Base-by-base conservation (phyloP, 2,113 vertebrate species). In the Takifugu flavidus region DNA sequence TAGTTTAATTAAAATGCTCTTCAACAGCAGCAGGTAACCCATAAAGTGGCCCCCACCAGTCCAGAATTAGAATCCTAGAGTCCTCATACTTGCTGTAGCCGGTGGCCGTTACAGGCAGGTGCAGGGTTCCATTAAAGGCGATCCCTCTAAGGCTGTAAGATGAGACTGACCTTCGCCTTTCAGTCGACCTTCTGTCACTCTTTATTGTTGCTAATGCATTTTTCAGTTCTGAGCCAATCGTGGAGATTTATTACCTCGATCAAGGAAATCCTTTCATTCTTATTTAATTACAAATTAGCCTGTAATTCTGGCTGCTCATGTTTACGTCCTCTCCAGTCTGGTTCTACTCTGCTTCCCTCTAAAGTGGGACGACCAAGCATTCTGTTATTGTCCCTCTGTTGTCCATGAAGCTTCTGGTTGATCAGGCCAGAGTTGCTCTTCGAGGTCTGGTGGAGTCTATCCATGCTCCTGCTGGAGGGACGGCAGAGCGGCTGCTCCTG, bases 201-300 rank as follows among this genome's bases (percentile, higher is more conserved):
- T 82, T 82, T 86, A 85, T 86, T 83, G 79, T 86, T 82, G 80
- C 82, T 85, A 86, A 88, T 84, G 82, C 86, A 80, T 84, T 78
- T 66, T 85, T 79, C 74, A 69, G 75, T 66, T 62, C 53, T 39
- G 63, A 75, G 77, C 83, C 75, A 87, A 75, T 83, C 60, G 54
- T 68, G 44, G 57, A 77, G 79, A 85, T 85, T 79, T 82, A 78
- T 75, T 26, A 47, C 51, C 66, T 53, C 44, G 52, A 75, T 74
- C 29, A 52, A 79, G 70, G 75, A 76, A 70, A 81, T 74, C 77
- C 67, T 67, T 72, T 45, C 20, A 20, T 20, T 20, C 20, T 20
- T 20, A 20, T 20, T 20, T 20, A 20, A 20, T 20, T 20, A 20
- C 20, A 20, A 20, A 20, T 20, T 1, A 20, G 20, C 20, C 20